These are phyloP conservation scores for Ischnura elegans DNA, from an alignment of 2,888 invertebrate species.

Conservation along the genomic window DNA sequence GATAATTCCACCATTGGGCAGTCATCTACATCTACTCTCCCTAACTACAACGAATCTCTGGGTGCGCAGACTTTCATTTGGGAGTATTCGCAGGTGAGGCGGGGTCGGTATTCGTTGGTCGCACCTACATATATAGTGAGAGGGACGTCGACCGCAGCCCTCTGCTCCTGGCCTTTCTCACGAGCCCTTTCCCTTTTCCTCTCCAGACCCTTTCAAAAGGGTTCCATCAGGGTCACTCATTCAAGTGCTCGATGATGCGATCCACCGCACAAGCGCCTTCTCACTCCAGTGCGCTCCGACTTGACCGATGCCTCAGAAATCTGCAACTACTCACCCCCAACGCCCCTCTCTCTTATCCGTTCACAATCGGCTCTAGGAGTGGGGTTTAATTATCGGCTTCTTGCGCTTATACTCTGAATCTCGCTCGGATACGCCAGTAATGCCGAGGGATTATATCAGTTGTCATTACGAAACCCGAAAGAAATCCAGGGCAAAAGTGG, in stretches of 20 bases:
- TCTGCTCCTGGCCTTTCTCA: neutral
- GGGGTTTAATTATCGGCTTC: neutral
- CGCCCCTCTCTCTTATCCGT: neutral
- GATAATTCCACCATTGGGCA: no score
- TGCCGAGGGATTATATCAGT: no score
- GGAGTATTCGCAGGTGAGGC: no score
- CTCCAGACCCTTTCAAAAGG: neutral
- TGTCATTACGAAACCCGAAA: no score
- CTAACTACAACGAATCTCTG: no score
- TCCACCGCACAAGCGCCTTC: conserved; percentile 25
- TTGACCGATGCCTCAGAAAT: neutral
- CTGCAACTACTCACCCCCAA: neutral
- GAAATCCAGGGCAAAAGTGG: no score
- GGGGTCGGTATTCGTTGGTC: no score
- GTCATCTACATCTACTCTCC: no score
- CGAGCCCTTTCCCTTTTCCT: neutral
- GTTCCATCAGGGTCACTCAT: conserved; percentile 27
- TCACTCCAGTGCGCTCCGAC: neutral
- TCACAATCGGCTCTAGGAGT: neutral
- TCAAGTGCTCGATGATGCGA: conserved; percentile 46
- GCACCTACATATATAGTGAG: no score
- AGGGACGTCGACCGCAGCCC: neutral
- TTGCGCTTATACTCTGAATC: neutral
- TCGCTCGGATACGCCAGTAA: neutral
- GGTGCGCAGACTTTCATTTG: no score